phyloP scores from a whole-genome alignment of 2,113 vertebrate genomes.

The Microcebus jonahi region DNA sequence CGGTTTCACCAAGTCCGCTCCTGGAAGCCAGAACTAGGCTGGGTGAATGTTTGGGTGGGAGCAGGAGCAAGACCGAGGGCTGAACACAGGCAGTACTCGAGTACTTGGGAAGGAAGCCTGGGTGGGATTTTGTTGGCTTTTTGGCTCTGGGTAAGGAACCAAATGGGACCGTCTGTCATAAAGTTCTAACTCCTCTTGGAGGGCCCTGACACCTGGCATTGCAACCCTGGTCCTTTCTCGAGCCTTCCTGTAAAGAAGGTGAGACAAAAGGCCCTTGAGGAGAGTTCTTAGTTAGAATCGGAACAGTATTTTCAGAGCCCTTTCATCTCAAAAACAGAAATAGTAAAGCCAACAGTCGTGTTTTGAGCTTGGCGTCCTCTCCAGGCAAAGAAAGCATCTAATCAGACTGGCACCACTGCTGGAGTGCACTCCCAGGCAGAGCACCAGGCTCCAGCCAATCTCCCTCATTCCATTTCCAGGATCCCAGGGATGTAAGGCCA shows the following conservation, averaged over 20 bases:
- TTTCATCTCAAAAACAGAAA: constrained; percentile 49
- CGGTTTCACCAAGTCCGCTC: not conserved
- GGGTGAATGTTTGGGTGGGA: not conserved
- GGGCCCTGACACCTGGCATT: not conserved
- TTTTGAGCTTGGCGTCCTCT: constrained; percentile 3
- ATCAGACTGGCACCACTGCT: not conserved
- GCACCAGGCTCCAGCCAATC: not conserved
- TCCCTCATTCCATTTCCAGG: not conserved
- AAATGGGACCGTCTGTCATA: not conserved
- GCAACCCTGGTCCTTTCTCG: not conserved
- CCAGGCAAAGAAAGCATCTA: not conserved
- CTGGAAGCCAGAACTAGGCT: not conserved
- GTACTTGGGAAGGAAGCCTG: not conserved
- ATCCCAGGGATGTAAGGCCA: not conserved
- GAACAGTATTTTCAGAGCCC: not conserved
- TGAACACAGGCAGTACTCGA: not conserved
- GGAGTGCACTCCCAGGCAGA: not conserved
- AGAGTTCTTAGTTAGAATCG: constrained; percentile 47
- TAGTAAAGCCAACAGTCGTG: not conserved
- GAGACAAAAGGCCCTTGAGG: constrained; percentile 36
- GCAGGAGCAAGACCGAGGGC: not conserved
- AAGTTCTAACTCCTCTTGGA: constrained; percentile 20
- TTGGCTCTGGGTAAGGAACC: not conserved
- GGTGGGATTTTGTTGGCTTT: constrained; percentile 48
- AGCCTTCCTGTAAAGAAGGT: not conserved